Conservation (phyloP, 1,140 invertebrate genomes). For the Coelopa frigida region DNA sequence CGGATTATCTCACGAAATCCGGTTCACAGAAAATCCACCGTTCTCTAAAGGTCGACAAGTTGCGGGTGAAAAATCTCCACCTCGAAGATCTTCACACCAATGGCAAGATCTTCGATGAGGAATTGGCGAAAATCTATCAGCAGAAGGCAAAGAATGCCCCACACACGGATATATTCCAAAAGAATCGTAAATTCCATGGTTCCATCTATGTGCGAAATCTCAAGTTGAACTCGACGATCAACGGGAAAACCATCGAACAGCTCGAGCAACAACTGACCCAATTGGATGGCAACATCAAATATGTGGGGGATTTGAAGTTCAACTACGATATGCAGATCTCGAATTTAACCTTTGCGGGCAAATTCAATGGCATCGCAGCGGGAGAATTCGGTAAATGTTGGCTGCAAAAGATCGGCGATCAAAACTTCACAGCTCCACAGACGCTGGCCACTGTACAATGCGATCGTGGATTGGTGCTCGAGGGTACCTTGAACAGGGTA, state of each 20-base stretch:
- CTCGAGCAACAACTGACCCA: conserved; percentile 32
- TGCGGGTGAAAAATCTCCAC: conserved; percentile 15
- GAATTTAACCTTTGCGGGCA: conserved; percentile 21
- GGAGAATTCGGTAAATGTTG: conserved; percentile 26
- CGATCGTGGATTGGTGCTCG: conserved; percentile 23
- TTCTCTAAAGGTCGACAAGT: conserved; percentile 14
- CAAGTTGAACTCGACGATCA: conserved; percentile 28
- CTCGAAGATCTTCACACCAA: conserved; percentile 13
- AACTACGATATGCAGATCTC: conserved; percentile 30
- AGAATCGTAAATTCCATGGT: conserved; percentile 26
- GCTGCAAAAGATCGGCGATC: conserved; percentile 26
- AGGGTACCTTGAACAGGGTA: conserved; percentile 39
- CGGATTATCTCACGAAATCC: conserved; percentile 1
- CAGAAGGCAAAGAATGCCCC: conserved; percentile 19
- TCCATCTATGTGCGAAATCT: conserved; percentile 40
- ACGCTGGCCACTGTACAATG: conserved; percentile 25
- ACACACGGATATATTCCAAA: conserved; percentile 7
- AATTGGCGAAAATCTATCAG: conserved; percentile 16
- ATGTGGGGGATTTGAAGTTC: conserved; percentile 38
- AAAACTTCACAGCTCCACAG: conserved; percentile 31
- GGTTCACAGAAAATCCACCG: conserved; percentile 6
- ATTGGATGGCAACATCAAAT: conserved; percentile 37
- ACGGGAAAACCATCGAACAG: conserved; percentile 19
- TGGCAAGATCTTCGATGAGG: conserved; percentile 23
- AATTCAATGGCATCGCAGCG: conserved; percentile 30